Conservation (phyloP, 2,113 vertebrate species). For the Pampusana beccarii region DNA sequence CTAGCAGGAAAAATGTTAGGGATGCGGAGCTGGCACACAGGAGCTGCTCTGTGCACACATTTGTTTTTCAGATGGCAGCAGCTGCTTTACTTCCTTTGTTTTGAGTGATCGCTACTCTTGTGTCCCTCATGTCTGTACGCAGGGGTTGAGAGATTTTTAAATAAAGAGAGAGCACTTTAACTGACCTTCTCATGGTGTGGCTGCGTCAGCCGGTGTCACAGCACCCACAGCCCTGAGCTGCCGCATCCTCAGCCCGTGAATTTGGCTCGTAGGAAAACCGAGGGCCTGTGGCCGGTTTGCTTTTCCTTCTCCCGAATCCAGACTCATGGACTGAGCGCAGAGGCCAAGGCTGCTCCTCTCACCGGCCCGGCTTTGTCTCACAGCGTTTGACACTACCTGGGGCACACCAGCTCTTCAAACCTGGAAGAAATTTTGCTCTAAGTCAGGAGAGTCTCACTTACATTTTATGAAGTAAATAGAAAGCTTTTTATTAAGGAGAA, state of each 20-base stretch:
- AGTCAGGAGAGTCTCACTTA: background rate
- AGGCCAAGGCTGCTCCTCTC: background rate
- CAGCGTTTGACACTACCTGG: accelerated
- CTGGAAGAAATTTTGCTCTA: background rate
- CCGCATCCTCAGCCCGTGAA: background rate
- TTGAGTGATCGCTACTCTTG: background rate
- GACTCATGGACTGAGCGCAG: background rate
- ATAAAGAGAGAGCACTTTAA: background rate
- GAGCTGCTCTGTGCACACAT: background rate
- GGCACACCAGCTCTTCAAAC: background rate
- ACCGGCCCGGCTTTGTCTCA: accelerated
- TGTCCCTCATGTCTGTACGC: background rate
- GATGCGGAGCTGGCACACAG: background rate
- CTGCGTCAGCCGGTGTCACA: background rate
- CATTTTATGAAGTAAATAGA: background rate
- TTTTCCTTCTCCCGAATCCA: background rate
- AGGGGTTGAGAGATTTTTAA: background rate
- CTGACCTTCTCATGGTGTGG: background rate
- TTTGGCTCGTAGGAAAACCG: background rate
- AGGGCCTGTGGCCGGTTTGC: background rate
- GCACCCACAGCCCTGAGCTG: background rate
- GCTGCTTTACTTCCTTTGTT: background rate
- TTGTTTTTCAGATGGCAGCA: slow-evolving; percentile 7
- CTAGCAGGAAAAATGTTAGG: background rate
- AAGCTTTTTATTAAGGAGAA: background rate